Conservation (phyloP, 2,797 vertebrate species). For the Sciurus vulgaris region DNA sequence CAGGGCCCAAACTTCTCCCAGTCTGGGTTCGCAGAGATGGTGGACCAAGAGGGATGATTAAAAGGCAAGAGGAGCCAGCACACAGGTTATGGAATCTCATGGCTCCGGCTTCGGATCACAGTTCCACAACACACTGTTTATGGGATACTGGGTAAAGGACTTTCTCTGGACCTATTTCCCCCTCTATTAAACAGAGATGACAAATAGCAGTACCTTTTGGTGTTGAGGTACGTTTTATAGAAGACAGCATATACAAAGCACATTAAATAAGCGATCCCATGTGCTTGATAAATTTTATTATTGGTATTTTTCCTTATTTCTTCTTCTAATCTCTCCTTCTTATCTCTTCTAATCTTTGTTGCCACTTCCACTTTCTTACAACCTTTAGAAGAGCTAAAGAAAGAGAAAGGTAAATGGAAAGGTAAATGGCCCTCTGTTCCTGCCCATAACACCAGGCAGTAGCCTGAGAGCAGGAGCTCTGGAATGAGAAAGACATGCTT, state of each 20-base stretch:
- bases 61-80: neutral
- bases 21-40: neutral
- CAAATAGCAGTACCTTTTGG: neutral
- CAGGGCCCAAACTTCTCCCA: too few relatives aligned
- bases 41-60: neutral
- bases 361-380: neutral
- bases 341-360: neutral
- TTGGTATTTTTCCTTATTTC: neutral
- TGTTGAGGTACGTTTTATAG: neutral
- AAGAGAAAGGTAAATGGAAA: neutral
- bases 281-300: neutral
- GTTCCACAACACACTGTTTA: neutral
- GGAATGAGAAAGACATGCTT: slow-evolving; percentile 35
- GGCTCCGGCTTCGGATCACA: neutral
- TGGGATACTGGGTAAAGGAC: neutral
- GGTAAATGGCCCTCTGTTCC: neutral
- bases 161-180: neutral
- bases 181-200: neutral
- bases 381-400: slow-evolving; percentile 4
- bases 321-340: neutral
- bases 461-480: neutral
- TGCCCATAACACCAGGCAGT: neutral
- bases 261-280: neutral
- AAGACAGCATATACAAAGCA: neutral
- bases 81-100: neutral